phyloP scores from a whole-genome alignment of 2,888 invertebrate genomes.

The Frankliniella fusca region DNA sequence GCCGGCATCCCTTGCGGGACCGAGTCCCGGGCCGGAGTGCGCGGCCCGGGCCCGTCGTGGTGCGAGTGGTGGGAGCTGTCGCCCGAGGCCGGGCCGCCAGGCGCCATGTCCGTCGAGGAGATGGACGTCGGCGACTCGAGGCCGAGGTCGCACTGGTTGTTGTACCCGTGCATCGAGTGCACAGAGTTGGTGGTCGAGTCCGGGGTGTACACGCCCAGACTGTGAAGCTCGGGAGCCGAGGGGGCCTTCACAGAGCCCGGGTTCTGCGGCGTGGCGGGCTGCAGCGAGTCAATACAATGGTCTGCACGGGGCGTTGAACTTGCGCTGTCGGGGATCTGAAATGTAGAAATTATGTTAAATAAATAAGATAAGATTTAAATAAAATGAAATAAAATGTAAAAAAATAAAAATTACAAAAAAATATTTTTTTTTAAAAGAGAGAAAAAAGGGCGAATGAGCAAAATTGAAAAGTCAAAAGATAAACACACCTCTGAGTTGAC shows the following conservation, averaged over 20 bases:
- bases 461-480: background rate
- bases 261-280: constrained; percentile 43
- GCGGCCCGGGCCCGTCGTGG: background rate
- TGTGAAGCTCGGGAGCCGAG: constrained; percentile 60
- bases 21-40: background rate
- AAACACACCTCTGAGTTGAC: background rate
- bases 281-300: constrained; percentile 35
- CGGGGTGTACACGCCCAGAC: constrained; percentile 81
- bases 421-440: background rate
- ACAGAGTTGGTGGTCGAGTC: constrained; percentile 80
- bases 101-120: constrained; percentile 73
- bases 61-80: constrained; percentile 38
- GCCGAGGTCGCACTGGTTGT: constrained; percentile 75
- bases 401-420: background rate
- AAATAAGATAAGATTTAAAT: background rate
- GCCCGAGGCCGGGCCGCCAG: constrained; percentile 43
- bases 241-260: constrained; percentile 52
- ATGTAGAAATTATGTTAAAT: background rate
- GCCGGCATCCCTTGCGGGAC: constrained; percentile 35
- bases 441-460: no score
- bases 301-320: constrained; percentile 47
- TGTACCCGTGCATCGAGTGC: constrained; percentile 68
- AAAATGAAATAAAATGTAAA: background rate
- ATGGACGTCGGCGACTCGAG: constrained; percentile 86
- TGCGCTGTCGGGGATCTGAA: constrained; percentile 47